These are phyloP conservation scores for Cyanocitta stelleri DNA, from an alignment of 2,113 vertebrate genomes.

Conservation along the genomic window DNA sequence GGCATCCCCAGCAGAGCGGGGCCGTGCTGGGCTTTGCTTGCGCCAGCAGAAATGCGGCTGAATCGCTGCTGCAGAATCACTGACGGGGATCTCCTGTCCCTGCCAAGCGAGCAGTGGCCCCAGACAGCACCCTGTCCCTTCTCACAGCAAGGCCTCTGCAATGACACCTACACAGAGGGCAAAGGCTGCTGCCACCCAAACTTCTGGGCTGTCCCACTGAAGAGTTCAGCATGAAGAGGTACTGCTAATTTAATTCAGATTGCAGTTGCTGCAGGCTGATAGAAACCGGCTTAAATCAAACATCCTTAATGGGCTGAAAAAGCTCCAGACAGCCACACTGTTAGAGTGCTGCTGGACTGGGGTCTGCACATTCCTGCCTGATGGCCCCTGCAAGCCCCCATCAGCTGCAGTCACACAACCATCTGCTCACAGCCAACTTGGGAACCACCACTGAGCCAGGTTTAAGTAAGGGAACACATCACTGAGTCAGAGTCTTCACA, in stretches of 20 bases:
- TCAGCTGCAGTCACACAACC: not conserved
- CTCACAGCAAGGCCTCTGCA: not conserved
- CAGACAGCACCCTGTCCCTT: not conserved
- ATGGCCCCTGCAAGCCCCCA: not conserved
- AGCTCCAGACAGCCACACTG: not conserved
- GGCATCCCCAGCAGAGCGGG: fast-evolving
- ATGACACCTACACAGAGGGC: not conserved
- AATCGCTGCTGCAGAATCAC: not conserved
- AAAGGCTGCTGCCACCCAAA: not conserved
- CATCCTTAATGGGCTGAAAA: not conserved
- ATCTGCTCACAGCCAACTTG: fast-evolving
- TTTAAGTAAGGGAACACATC: not conserved
- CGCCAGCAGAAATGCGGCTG: not conserved
- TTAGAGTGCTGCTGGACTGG: not conserved
- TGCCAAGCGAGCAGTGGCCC: fast-evolving
- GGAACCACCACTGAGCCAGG: not conserved
- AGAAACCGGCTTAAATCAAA: not conserved
- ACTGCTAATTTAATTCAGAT: not conserved
- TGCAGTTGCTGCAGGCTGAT: not conserved
- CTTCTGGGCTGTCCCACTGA: not conserved
- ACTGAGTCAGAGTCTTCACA: too few species aligned
- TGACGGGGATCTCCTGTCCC: not conserved
- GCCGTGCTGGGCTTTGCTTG: not conserved
- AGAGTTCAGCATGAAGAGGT: not conserved
- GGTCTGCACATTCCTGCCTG: not conserved